Evolutionary conservation across 2,888 invertebrate species (phyloP), one percentile per base, ranked within the genome.

Genomic region (Tipula confusa): DNA sequence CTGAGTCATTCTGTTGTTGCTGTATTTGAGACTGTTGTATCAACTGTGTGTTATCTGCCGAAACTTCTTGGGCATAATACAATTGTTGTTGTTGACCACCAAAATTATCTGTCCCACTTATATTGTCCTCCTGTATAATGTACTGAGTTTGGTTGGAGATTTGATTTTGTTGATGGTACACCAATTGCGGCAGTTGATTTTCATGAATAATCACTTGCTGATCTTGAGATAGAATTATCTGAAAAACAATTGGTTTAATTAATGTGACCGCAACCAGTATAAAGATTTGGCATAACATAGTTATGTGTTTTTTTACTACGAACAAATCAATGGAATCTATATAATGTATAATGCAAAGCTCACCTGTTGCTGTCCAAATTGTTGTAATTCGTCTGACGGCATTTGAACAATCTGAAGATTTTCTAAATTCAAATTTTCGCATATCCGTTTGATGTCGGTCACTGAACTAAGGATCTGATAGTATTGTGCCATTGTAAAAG

Each of bases 381-480:
- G 80, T 38, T 79, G 80, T 64, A 88, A 88, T 84, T 87, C 87
- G 28, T 87, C 87, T 80, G 89, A 87, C 85, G 88, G 87, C 38
- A 89, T 87, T 1, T 88, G 87, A 0, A 64, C 64, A 64, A 64
- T 85, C 79, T 89, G 89, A 83, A 89, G 86, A 82, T 85, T 86
- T 29, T 91, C 91, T 86, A 91, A 90, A 87, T 92, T 91, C 86
- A 92, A 88, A 87, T 92, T 93, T 85, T 93, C 92, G 88, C 92
- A 93, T 87, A 92, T 92, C 87, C 93, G 92, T 88, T 93, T 92
- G 85, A 93, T 87, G 86, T 93, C 93, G 86, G 93, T 93, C 86
- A 91, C 89, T 89, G 91, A 91, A 88, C 92, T 91, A 88, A 93
- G 91, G 88, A 93, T 92, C 87, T 93, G 93, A 88, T 92, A 93